Evolutionary conservation across 2,113 vertebrate genomes (phyloP).

Genomic region (Clinocottus analis): DNA sequence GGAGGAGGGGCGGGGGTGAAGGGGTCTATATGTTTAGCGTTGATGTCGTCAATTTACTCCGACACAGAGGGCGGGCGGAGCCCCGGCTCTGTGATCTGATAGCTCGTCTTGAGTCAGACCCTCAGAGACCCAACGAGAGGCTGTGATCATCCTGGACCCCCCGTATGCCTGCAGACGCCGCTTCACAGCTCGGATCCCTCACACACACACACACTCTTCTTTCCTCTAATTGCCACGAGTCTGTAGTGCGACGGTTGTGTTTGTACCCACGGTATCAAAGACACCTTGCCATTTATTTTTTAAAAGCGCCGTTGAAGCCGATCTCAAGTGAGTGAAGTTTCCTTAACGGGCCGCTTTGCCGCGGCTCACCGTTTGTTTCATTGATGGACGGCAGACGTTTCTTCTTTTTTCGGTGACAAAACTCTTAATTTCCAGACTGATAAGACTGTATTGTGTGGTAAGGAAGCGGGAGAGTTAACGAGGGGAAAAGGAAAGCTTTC

Average conservation of each 20-base stretch:
- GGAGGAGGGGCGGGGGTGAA: no score
- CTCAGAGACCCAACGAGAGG: slow-evolving; percentile 32
- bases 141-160: slow-evolving; percentile 53
- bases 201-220: slow-evolving; percentile 5
- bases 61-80: slow-evolving; percentile 2
- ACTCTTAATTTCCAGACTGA: slow-evolving; percentile 9
- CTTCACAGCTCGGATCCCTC: slow-evolving; percentile 31
- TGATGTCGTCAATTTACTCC: slow-evolving; percentile 36
- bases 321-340: background rate
- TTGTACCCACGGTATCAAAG: slow-evolving; percentile 18
- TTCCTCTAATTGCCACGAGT: slow-evolving; percentile 26
- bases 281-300: background rate
- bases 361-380: slow-evolving; percentile 10
- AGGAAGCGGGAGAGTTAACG: slow-evolving; percentile 20
- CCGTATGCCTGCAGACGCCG: background rate
- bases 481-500: slow-evolving; percentile 5
- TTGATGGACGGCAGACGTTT: slow-evolving; percentile 3
- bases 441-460: background rate
- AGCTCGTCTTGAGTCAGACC: slow-evolving; percentile 29
- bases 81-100: slow-evolving; percentile 33
- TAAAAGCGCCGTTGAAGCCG: background rate
- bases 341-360: slow-evolving; percentile 5
- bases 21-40: slow-evolving; percentile 14
- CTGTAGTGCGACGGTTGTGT: slow-evolving; percentile 2
- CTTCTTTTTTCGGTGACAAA: background rate